Percentiles rank a stretch among this genome's conserved stretches.
Conservation (phyloP, 2,797 vertebrate genomes). For the Lepus oiostolus region DNA sequence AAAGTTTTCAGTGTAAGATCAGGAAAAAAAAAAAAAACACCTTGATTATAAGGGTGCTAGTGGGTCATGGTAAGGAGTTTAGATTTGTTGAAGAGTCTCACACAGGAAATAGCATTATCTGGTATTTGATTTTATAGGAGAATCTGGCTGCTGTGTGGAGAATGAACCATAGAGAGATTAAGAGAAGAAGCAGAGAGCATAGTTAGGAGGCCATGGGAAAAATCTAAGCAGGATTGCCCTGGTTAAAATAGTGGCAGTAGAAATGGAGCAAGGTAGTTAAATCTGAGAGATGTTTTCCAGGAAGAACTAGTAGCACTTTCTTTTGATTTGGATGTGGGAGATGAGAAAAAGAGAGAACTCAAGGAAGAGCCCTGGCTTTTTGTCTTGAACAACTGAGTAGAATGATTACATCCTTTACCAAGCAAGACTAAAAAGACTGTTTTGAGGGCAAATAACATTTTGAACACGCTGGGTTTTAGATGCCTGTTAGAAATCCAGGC, state of each 20-base stretch:
- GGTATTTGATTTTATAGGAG: conserved; percentile 26
- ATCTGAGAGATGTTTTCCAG: conserved; percentile 2
- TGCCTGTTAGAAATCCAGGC: conserved; percentile 18
- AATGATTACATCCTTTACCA: background rate
- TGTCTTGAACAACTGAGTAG: background rate
- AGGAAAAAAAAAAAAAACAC: background rate
- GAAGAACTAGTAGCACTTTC: background rate
- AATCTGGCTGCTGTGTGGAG: conserved; percentile 32
- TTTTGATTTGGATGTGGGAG: background rate
- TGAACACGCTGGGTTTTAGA: background rate
- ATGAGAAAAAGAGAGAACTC: conserved; percentile 19
- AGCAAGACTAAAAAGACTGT: background rate
- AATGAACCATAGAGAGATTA: conserved; percentile 4
- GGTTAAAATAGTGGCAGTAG: background rate
- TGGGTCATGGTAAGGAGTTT: conserved; percentile 30
- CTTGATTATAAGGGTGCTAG: background rate
- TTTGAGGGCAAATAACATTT: conserved; percentile 32
- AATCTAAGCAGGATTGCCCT: conserved; percentile 22
- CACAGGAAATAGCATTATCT: conserved; percentile 13
- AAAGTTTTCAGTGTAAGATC: conserved; percentile 34
- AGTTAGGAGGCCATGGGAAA: background rate
- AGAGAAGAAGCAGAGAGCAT: conserved; percentile 10
- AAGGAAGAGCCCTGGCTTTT: background rate
- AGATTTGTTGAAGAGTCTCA: conserved; percentile 30
- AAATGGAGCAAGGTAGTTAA: background rate